Evolutionary conservation across 2,797 vertebrate genomes (phyloP).

Genomic region (Macroramphosus scolopax): DNA sequence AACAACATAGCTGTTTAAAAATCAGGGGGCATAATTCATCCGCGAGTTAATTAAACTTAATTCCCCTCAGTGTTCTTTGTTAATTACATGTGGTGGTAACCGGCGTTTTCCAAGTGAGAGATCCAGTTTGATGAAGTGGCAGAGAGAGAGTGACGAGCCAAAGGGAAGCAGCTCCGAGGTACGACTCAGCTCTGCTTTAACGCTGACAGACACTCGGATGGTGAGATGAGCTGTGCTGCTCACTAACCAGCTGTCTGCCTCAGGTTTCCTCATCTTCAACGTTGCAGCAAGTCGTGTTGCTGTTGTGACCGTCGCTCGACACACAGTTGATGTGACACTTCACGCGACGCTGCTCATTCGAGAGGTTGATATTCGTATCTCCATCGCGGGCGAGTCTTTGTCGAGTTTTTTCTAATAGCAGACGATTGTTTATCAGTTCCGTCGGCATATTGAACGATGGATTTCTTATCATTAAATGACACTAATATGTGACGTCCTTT

Average conservation of each 20-base stretch:
- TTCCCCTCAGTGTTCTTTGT: conserved; percentile 52
- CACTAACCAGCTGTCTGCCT: conserved; percentile 4
- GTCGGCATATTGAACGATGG: conserved; percentile 7
- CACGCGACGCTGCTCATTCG: conserved; percentile 1
- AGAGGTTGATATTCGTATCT: conserved; percentile 11
- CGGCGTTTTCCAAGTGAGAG: conserved; percentile 57
- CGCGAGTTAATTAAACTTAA: conserved; percentile 63
- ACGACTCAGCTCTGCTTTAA: conserved; percentile 13
- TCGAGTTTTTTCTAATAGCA: conserved; percentile 20
- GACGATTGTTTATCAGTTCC: conserved; percentile 5
- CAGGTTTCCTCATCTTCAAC: too few relatives aligned
- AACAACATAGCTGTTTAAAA: conserved; percentile 31
- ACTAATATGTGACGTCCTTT: conserved; percentile 17
- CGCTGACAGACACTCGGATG: conserved; percentile 14
- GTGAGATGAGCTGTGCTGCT: conserved; percentile 12
- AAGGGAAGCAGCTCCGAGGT: conserved; percentile 27
- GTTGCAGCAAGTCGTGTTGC: not conserved
- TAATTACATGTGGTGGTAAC: conserved; percentile 60
- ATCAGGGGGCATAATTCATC: conserved; percentile 49
- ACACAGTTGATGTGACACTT: not conserved
- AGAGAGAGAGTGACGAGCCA: conserved; percentile 35
- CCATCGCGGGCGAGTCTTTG: conserved; percentile 12
- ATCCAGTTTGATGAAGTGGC: conserved; percentile 41
- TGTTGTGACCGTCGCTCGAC: not conserved
- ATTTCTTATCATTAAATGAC: conserved; percentile 26